These are phyloP conservation scores for Vidua chalybeata DNA, from an alignment of 2,113 vertebrate genomes.

Conservation along the genomic window DNA sequence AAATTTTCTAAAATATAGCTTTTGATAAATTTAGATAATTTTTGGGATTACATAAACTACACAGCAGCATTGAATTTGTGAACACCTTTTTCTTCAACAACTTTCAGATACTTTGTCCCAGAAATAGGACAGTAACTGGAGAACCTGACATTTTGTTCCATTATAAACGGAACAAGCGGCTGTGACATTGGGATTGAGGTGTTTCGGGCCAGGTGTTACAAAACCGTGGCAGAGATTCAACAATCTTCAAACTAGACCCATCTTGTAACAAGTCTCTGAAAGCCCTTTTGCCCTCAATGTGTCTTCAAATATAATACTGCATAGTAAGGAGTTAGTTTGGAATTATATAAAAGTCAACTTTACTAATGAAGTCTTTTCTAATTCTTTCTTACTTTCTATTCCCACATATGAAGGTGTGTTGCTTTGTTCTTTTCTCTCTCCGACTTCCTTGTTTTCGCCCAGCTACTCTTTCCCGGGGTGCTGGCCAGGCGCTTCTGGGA, in stretches of 20 bases:
- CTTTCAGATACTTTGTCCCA: not conserved
- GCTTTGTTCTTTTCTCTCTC: too few species aligned
- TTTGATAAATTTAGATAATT: not conserved
- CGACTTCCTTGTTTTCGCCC: too few species aligned
- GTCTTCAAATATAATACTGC: not conserved
- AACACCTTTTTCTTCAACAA: not conserved
- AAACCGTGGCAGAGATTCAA: rapidly evolving
- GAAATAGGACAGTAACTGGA: not conserved
- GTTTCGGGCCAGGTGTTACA: not conserved
- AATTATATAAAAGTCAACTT: not conserved
- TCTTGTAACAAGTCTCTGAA: not conserved
- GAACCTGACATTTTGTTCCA: too few species aligned
- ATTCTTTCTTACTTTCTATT: not conserved
- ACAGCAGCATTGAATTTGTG: not conserved
- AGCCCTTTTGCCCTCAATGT: not conserved
- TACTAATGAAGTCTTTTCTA: not conserved
- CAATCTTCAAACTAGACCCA: not conserved
- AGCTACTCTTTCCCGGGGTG: too few species aligned
- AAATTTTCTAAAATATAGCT: rapidly evolving
- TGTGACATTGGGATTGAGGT: not conserved
- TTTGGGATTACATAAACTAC: not conserved
- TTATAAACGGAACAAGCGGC: too few species aligned
- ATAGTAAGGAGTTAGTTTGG: not conserved
- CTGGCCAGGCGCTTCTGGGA: too few species aligned
- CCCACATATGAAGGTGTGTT: not conserved